Conservation (phyloP, 2,797 vertebrate species). For the Arctocebus calabarensis region DNA sequence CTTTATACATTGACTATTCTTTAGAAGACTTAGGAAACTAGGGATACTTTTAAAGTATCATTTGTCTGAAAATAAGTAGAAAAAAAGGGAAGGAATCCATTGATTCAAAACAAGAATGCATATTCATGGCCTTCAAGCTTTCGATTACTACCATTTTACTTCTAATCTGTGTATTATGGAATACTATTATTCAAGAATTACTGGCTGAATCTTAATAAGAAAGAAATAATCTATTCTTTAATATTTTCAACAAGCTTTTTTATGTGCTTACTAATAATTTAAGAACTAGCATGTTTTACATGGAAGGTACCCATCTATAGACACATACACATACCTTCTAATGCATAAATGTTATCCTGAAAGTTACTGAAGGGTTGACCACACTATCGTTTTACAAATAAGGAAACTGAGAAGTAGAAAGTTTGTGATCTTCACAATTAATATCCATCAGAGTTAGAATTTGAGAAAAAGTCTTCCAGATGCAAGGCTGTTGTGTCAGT, state of each 20-base stretch:
- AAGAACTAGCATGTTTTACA: background rate
- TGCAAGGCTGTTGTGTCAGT: background rate
- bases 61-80: conserved; percentile 49
- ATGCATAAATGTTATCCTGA: background rate
- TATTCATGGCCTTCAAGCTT: conserved; percentile 32
- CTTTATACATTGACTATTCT: background rate
- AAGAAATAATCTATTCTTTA: background rate
- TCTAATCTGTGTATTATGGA: background rate
- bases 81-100: background rate
- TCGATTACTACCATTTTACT: conserved; percentile 34
- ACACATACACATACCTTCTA: background rate
- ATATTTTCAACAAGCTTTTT: conserved; percentile 25
- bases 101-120: conserved; percentile 26
- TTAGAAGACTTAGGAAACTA: conserved; percentile 34
- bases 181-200: background rate
- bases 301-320: background rate
- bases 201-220: conserved; percentile 12
- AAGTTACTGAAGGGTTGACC: background rate
- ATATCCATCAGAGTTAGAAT: background rate
- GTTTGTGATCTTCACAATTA: conserved; percentile 19
- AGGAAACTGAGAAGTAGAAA: conserved; percentile 8
- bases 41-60: background rate
- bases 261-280: conserved; percentile 14
- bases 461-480: background rate
- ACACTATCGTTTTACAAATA: background rate